Evolutionary conservation across 2,888 invertebrate species (phyloP).

Genomic region (Physocephala rufipes): DNA sequence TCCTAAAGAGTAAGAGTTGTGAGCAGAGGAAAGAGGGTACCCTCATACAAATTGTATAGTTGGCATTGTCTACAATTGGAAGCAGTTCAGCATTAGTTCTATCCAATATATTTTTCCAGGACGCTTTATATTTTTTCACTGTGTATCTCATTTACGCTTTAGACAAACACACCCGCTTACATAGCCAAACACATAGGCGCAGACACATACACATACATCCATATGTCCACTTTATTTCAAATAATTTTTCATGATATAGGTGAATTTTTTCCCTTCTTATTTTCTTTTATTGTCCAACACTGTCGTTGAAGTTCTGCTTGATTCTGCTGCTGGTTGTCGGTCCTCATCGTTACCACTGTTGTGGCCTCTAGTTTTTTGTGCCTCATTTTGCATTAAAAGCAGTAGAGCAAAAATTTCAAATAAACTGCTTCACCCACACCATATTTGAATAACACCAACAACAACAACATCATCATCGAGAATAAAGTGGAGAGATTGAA

Average conservation of each 20-base stretch:
- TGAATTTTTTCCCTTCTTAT: too few species aligned
- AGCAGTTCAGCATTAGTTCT: slow-evolving; percentile 30
- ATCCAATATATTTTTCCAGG: background rate
- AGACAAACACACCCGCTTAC: background rate
- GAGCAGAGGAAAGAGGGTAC: background rate
- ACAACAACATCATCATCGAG: slow-evolving; percentile 33
- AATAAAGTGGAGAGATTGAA: slow-evolving; percentile 38
- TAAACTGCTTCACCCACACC: background rate
- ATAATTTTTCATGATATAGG: background rate
- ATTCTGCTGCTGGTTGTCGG: slow-evolving; percentile 24
- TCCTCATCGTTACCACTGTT: slow-evolving; percentile 16
- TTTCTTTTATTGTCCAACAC: background rate
- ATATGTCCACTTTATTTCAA: too few species aligned
- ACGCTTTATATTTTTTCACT: slow-evolving; percentile 31
- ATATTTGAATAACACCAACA: slow-evolving; percentile 28
- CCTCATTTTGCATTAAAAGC: slow-evolving; percentile 29
- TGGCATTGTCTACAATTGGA: slow-evolving; percentile 17
- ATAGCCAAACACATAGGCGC: background rate
- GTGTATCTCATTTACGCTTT: background rate
- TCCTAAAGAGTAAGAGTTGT: background rate
- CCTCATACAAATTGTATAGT: slow-evolving; percentile 36
- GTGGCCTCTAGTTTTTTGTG: slow-evolving; percentile 22
- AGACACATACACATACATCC: background rate
- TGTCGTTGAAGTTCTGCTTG: slow-evolving; percentile 24
- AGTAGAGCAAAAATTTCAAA: slow-evolving; percentile 42